These are phyloP conservation scores for Cynoglossus semilaevis DNA, from an alignment of 2,113 vertebrate genomes.

Conservation along the genomic window DNA sequence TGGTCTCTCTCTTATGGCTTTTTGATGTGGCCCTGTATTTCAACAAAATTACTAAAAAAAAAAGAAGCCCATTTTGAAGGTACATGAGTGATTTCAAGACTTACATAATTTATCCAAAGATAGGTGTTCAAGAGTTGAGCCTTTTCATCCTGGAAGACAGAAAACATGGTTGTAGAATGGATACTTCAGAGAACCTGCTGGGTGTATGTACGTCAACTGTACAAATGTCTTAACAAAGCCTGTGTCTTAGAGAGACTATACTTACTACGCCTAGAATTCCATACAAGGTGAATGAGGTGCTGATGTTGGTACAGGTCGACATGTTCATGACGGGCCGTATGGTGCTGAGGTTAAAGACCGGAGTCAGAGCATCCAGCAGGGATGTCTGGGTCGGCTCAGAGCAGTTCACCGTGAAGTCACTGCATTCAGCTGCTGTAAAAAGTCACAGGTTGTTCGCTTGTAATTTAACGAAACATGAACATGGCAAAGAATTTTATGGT, in stretches of 20 bases:
- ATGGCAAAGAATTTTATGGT: too few species aligned
- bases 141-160: constrained; percentile 72
- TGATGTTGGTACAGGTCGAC: constrained; percentile 49
- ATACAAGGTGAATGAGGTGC: constrained; percentile 56
- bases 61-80: too few species aligned
- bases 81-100: neutral
- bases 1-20: too few species aligned
- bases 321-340: constrained; percentile 66
- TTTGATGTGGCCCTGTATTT: too few species aligned
- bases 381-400: constrained; percentile 45
- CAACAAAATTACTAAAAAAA: too few species aligned
- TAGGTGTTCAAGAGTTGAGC: constrained; percentile 65
- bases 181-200: neutral
- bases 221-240: neutral
- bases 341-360: constrained; percentile 38
- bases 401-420: constrained; percentile 52
- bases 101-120: constrained; percentile 67
- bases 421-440: constrained; percentile 33
- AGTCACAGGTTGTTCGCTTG: neutral
- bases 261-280: constrained; percentile 76
- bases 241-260: constrained; percentile 2
- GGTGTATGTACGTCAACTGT: too few species aligned
- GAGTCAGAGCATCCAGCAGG: constrained; percentile 59
- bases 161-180: neutral
- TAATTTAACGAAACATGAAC: neutral